These are phyloP conservation scores for Carpatolechia fugitivella DNA, from an alignment of 2,888 invertebrate species.

Conservation along the genomic window DNA sequence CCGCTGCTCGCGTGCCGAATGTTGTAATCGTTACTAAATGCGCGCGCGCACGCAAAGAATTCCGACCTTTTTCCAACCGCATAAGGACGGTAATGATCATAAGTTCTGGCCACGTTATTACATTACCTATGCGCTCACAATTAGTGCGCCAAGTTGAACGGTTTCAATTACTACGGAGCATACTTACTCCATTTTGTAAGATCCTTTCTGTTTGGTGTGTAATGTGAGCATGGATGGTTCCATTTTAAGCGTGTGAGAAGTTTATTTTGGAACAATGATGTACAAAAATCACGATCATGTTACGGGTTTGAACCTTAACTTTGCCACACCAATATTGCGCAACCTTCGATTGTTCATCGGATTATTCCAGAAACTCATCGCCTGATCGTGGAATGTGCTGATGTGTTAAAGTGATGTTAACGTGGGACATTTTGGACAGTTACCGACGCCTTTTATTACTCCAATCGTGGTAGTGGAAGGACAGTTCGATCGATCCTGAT, in stretches of 20 bases:
- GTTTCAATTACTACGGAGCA: slow-evolving; percentile 48
- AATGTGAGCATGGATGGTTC: background rate
- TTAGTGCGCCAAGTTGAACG: slow-evolving; percentile 34
- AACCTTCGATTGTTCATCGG: too few relatives aligned
- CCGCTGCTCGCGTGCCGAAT: slow-evolving; percentile 35
- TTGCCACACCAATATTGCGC: too few relatives aligned
- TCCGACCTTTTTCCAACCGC: background rate
- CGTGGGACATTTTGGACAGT: too few relatives aligned
- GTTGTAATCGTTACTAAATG: slow-evolving; percentile 26
- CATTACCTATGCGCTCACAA: slow-evolving; percentile 42
- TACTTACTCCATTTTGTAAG: slow-evolving; percentile 45
- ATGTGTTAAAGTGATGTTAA: too few relatives aligned
- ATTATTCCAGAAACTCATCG: too few relatives aligned
- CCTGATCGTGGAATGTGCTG: too few relatives aligned
- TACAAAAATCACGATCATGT: too few relatives aligned
- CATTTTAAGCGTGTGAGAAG: background rate
- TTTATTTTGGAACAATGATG: background rate
- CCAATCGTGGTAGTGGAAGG: too few relatives aligned
- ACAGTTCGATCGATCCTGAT: too few relatives aligned
- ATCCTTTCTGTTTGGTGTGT: slow-evolving; percentile 35
- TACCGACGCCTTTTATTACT: too few relatives aligned
- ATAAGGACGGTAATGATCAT: background rate
- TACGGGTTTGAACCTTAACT: too few relatives aligned
- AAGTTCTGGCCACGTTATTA: background rate
- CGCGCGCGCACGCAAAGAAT: background rate